Conservation (phyloP, 2,113 vertebrate genomes). For the Gymnogyps californianus region DNA sequence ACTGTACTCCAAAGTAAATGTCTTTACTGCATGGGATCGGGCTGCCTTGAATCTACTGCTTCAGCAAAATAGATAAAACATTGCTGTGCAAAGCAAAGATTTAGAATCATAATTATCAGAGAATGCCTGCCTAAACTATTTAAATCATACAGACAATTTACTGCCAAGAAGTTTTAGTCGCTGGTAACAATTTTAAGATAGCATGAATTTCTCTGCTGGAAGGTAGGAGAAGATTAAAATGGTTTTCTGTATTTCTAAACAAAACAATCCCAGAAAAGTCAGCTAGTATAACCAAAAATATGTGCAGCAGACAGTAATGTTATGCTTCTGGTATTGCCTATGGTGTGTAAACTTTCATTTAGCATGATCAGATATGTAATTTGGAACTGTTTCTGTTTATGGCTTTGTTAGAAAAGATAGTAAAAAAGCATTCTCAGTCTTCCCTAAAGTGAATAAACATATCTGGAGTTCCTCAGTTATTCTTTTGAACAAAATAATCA, state of each 20-base stretch:
- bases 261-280: not conserved
- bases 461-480: not conserved
- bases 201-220: not conserved
- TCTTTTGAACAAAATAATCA: not conserved
- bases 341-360: not conserved
- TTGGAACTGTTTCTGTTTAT: not conserved
- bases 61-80: not conserved
- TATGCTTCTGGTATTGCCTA: fast-evolving
- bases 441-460: not conserved
- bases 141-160: not conserved
- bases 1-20: not conserved
- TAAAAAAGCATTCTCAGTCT: not conserved
- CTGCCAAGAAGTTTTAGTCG: not conserved
- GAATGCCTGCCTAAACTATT: not conserved
- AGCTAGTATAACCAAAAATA: not conserved
- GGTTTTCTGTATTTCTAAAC: not conserved
- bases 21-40: not conserved
- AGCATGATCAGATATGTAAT: not conserved
- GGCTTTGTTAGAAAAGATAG: not conserved
- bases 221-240: not conserved
- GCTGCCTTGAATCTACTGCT: not conserved
- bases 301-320: not conserved
- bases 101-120: not conserved
- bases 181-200: not conserved
- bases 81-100: not conserved